Base-by-base conservation (phyloP, 92 coral and sea anemone species). In the Anthopleura xanthogrammica region DNA sequence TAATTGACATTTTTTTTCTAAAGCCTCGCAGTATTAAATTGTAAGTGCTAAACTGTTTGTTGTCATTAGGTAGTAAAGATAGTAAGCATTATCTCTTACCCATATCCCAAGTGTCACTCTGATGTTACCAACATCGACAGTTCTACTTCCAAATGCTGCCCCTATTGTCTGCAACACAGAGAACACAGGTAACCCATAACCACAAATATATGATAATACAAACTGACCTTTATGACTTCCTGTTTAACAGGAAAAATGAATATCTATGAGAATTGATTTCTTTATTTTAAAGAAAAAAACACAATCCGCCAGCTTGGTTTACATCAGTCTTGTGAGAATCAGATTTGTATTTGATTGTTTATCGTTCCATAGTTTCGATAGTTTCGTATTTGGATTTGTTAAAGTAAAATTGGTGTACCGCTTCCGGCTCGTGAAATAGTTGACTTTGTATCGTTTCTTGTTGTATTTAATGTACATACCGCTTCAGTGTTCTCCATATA, bases 121-220 rank as follows among this genome's bases (percentile, higher is more conserved):
- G 79, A 86, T 92, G 64, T 94, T 90, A 10, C 90, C 87, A 20
- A 96, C 89, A 50, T 92, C 79, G 41, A 94, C 89, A 72, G 91
- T 92, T 87, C 90, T 90, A 23, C 98, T 97, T 64, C 99, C 99
- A 87, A 92, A 96, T 3, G 99, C 99, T 41, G 99, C 99, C 9
- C 99, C 99, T 73, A 96, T 96, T 36, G 99, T 96, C 99, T 96
- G 57, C 5, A 77, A 52, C 12, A 29, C 6, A 46, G 50, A 46
- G 7, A 77, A 58, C 55, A 48, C 78, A 41, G 70, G 70, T 19
- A 19, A 22, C 70, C 70, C 70, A 62, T 54, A 23, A 62, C 23
- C 36, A 62, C 24, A 23, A 20, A 62, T 29, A 4, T 20, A 20
- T 12, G 5, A 29, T 20, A 20, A 20, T 62, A 5, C 7, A 11